Conservation (phyloP, 2,888 invertebrate species). For the Polymixis lichenea region DNA sequence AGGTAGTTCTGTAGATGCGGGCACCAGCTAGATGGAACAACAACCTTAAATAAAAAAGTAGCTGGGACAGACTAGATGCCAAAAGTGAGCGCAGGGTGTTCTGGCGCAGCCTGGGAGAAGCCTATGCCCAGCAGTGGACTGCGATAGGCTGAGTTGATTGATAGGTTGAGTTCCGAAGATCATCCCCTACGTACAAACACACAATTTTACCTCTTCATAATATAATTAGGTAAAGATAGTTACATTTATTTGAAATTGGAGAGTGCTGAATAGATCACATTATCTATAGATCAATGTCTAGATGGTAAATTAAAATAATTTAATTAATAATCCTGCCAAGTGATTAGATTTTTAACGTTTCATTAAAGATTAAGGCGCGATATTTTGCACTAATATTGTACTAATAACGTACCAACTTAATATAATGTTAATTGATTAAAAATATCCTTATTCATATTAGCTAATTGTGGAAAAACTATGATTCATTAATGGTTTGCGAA, state of each 20-base stretch:
- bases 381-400: slow-evolving; percentile 7
- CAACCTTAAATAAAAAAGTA: no score
- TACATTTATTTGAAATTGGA: neutral
- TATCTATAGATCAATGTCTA: slow-evolving; percentile 3
- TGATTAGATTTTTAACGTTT: slow-evolving; percentile 1
- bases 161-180: neutral
- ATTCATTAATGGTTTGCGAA: slow-evolving; percentile 24
- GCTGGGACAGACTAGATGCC: no score
- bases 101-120: no score
- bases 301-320: neutral
- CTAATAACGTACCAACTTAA: neutral
- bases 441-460: slow-evolving; percentile 24
- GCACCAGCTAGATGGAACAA: no score
- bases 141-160: no score
- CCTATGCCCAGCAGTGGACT: no score
- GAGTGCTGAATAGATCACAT: neutral
- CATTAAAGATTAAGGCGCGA: neutral
- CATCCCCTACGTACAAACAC: neutral
- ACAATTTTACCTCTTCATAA: neutral
- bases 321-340: slow-evolving; percentile 1
- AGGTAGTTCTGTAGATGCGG: neutral
- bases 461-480: slow-evolving; percentile 15
- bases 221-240: neutral
- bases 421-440: neutral
- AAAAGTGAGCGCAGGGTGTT: no score